A percentile compares a stretch with the other conserved stretches of the same genome.
Evolutionary conservation across 1,140 invertebrate species (phyloP).

Genomic region (Uloborus diversus): DNA sequence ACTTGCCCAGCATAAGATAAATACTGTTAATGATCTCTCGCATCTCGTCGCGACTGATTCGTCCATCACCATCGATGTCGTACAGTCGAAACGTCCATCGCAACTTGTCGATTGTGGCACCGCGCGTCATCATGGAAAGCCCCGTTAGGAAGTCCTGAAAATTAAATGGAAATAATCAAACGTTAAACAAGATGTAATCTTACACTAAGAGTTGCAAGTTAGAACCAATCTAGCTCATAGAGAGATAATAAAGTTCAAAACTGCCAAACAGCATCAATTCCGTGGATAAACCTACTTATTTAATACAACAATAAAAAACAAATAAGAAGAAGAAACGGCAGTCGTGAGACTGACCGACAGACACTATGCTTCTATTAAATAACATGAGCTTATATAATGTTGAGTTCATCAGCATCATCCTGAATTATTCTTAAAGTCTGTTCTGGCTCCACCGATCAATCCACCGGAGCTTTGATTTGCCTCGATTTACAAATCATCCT

Average conservation of each 20-base stretch:
- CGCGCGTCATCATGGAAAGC: constrained; percentile 57
- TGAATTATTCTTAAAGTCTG: no score
- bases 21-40: constrained; percentile 86
- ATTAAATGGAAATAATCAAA: not conserved
- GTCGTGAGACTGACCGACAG: no score
- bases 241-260: no score
- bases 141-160: constrained; percentile 56
- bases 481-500: no score
- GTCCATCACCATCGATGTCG: constrained; percentile 62
- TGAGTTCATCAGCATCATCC: no score
- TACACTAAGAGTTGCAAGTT: not conserved
- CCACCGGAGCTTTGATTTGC: no score
- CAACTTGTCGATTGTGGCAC: constrained; percentile 71
- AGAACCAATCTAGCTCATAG: no score
- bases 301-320: not conserved
- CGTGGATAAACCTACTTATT: not conserved
- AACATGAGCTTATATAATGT: no score
- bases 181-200: not conserved
- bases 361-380: no score
- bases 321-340: not conserved
- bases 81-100: constrained; percentile 63
- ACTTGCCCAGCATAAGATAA: constrained; percentile 88
- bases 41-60: constrained; percentile 78
- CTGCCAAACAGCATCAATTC: no score
- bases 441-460: no score